phyloP scores from a whole-genome alignment of 2,888 invertebrate species.

The Macrosiphum euphorbiae region DNA sequence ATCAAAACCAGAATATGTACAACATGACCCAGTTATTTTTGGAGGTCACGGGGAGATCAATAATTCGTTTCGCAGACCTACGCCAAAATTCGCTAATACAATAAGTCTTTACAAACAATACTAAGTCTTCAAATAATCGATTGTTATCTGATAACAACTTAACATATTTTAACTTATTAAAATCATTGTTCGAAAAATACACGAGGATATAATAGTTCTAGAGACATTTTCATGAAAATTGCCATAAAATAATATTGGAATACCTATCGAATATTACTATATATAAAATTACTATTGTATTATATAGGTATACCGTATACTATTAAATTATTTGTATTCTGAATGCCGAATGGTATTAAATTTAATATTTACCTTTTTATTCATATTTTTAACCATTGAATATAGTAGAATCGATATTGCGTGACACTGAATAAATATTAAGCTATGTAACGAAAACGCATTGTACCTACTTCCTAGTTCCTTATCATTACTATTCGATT shows the following conservation, averaged over 20 bases:
- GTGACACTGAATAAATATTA: not conserved
- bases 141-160: not conserved
- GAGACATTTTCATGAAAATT: not conserved
- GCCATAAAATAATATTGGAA: not conserved
- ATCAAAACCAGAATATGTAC: conserved; percentile 1
- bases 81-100: not conserved
- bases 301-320: too few species aligned
- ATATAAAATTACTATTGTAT: not conserved
- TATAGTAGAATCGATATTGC: not conserved
- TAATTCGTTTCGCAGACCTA: conserved; percentile 44
- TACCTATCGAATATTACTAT: not conserved
- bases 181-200: not conserved
- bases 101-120: not conserved
- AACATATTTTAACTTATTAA: not conserved
- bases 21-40: conserved; percentile 52
- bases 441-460: not conserved
- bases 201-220: not conserved
- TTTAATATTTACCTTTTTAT: not conserved
- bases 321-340: not conserved
- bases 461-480: not conserved
- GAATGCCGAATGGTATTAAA: not conserved
- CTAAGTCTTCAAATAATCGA: not conserved
- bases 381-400: not conserved
- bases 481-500: not conserved
- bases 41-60: conserved; percentile 52